A percentile compares a stretch with the other conserved stretches of the same genome.
Conservation (phyloP, 2,888 invertebrate genomes). For the Morpho helenor region DNA sequence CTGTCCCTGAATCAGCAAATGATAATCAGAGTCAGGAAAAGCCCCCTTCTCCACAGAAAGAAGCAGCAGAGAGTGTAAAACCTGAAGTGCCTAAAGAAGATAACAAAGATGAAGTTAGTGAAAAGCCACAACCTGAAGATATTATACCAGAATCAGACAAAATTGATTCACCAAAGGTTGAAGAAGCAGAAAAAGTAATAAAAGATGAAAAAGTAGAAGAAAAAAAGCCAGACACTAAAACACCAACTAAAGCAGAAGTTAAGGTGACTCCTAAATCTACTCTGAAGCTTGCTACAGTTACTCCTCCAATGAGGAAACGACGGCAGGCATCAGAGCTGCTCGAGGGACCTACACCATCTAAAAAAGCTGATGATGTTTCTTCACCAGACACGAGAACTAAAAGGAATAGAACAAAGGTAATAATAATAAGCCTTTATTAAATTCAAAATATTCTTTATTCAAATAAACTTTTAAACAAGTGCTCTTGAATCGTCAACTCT, state of each 20-base stretch:
- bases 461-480: too few species aligned
- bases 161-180: constrained; percentile 41
- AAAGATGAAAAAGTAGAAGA: constrained; percentile 36
- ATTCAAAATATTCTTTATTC: too few species aligned
- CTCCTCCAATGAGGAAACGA: constrained; percentile 76
- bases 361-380: constrained; percentile 57
- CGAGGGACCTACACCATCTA: constrained; percentile 55
- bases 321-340: constrained; percentile 67
- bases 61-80: constrained; percentile 45
- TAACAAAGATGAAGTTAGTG: constrained; percentile 50
- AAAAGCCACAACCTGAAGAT: constrained; percentile 39
- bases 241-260: constrained; percentile 43
- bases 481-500: too few species aligned
- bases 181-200: constrained; percentile 46
- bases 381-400: constrained; percentile 65
- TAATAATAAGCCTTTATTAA: constrained; percentile 1
- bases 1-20: constrained; percentile 62
- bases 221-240: constrained; percentile 42
- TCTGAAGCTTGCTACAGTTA: constrained; percentile 76
- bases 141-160: constrained; percentile 41
- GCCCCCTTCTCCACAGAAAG: constrained; percentile 43
- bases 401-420: constrained; percentile 70
- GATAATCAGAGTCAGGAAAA: constrained; percentile 54
- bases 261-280: constrained; percentile 70
- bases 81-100: constrained; percentile 46